Evolutionary conservation across 2,888 invertebrate species (phyloP).

Genomic region (Aquatica leii): DNA sequence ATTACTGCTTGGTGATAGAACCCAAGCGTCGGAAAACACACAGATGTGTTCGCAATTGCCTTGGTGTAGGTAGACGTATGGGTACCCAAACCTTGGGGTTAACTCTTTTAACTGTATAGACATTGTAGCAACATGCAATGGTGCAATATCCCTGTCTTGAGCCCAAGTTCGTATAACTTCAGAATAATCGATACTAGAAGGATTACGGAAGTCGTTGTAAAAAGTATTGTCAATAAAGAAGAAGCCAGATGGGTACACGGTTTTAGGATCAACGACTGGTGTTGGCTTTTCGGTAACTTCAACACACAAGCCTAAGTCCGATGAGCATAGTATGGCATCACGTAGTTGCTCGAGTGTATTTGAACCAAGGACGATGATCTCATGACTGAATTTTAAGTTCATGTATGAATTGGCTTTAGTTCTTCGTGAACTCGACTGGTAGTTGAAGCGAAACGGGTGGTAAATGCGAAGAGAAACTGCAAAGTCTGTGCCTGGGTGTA

Average conservation of each 20-base stretch:
- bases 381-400: conserved; percentile 63
- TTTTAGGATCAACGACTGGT: not conserved
- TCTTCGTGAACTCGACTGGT: not conserved
- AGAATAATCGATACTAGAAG: conserved; percentile 72
- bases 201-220: conserved; percentile 75
- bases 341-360: conserved; percentile 76
- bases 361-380: conserved; percentile 70
- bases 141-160: conserved; percentile 55
- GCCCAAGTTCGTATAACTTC: conserved; percentile 71
- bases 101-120: conserved; percentile 63
- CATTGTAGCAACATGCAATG: conserved; percentile 59
- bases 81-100: conserved; percentile 69
- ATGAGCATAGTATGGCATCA: conserved; percentile 77
- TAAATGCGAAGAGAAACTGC: conserved; percentile 63
- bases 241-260: conserved; percentile 76
- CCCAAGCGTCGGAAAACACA: conserved; percentile 78
- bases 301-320: conserved; percentile 69
- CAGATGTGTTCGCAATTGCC: conserved; percentile 92
- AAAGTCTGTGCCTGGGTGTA: conserved; percentile 57
- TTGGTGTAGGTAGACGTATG: conserved; percentile 87
- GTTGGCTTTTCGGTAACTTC: conserved; percentile 63
- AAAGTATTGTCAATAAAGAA: conserved; percentile 82
- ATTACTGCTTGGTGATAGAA: conserved; percentile 64
- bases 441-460: conserved; percentile 57
- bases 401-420: conserved; percentile 37